These are phyloP conservation scores for Balaeniceps rex DNA, from an alignment of 2,113 vertebrate genomes.

Conservation along the genomic window DNA sequence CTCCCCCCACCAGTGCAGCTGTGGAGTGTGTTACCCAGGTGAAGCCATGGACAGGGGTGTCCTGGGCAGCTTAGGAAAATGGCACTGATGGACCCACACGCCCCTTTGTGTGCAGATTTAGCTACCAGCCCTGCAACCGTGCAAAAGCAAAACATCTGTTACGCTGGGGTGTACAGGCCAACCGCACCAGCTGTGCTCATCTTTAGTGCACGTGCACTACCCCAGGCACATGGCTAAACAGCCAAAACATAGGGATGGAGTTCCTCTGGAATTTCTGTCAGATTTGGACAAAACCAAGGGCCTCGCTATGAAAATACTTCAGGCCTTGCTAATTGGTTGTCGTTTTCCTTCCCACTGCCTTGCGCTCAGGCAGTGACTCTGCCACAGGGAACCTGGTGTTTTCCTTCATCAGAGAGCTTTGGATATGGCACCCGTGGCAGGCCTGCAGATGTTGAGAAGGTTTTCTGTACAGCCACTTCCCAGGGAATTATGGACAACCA, in stretches of 20 bases:
- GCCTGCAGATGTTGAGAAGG: neutral
- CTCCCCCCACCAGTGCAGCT: neutral
- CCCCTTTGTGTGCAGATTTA: neutral
- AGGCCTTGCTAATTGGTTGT: neutral
- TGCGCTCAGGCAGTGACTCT: neutral
- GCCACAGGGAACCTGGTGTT: neutral
- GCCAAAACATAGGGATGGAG: neutral
- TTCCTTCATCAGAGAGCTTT: neutral
- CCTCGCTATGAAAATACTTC: fast-evolving
- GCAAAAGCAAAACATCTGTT: neutral
- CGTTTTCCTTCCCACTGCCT: neutral
- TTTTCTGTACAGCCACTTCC: neutral
- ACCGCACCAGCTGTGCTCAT: neutral
- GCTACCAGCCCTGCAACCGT: neutral
- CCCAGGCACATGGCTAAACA: neutral
- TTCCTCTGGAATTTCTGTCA: neutral
- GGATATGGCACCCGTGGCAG: neutral
- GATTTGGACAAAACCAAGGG: neutral
- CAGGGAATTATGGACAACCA: neutral
- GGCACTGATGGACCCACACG: fast-evolving
- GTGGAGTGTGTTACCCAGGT: neutral
- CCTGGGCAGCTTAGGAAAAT: neutral
- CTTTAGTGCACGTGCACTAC: no score
- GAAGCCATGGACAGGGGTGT: neutral
- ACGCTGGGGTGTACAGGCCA: neutral